phyloP scores from a whole-genome alignment of 2,113 vertebrate genomes.

The Pionites leucogaster region DNA sequence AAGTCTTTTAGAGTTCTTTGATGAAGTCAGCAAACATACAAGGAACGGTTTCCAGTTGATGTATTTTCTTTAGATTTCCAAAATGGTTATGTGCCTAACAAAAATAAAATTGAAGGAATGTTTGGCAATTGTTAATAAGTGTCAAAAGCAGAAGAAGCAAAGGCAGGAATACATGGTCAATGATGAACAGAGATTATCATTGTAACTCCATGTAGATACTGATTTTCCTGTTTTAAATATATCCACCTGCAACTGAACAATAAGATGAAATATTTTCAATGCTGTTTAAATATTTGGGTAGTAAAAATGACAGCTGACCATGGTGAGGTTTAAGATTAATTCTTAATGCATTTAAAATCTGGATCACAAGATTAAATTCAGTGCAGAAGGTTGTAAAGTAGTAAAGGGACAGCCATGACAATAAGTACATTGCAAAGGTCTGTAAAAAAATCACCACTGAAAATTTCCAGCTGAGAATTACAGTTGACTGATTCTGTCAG shows the following conservation, averaged over 20 bases:
- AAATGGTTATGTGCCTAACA: background rate
- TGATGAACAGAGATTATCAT: background rate
- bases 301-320: background rate
- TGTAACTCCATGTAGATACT: background rate
- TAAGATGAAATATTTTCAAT: background rate
- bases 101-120: background rate
- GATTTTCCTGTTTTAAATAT: background rate
- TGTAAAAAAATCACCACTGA: background rate
- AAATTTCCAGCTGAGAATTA: background rate
- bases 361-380: background rate
- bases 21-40: background rate
- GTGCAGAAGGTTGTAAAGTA: background rate
- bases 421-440: background rate
- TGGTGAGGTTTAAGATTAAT: background rate
- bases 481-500: background rate
- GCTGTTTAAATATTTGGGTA: background rate
- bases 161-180: background rate
- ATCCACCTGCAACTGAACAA: background rate
- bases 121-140: fast-evolving
- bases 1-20: background rate
- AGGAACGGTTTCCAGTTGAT: background rate
- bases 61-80: background rate
- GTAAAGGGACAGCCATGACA: background rate
- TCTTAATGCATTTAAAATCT: background rate
- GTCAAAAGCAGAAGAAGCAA: background rate